Evolutionary conservation across 2,888 invertebrate species (phyloP).

Genomic region (Metacarcinus magister): DNA sequence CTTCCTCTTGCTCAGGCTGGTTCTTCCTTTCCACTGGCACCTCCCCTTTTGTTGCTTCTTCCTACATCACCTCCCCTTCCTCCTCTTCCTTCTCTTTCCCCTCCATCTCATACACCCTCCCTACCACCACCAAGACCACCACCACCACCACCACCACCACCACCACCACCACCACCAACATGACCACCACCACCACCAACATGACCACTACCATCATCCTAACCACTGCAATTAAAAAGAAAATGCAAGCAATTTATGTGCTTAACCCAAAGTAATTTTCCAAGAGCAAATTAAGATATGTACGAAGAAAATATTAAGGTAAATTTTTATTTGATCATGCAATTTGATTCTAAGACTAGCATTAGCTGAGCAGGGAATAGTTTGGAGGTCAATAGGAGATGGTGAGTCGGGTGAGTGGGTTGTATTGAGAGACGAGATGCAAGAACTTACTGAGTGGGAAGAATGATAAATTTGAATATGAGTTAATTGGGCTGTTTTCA

Average conservation of each 20-base stretch:
- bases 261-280: not conserved
- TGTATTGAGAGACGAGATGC: not conserved
- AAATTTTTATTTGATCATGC: constrained; percentile 15
- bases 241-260: constrained; percentile 14
- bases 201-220: not conserved
- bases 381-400: not conserved
- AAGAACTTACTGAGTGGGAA: not conserved
- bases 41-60: not conserved
- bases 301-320: not conserved
- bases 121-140: not conserved
- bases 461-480: not conserved
- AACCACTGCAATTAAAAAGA: not conserved
- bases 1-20: not conserved
- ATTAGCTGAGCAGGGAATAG: not conserved
- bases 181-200: not conserved
- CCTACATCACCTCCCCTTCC: not conserved
- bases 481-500: not conserved
- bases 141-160: not conserved
- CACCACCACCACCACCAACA: too few relatives aligned
- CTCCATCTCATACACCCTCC: not conserved
- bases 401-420: not conserved
- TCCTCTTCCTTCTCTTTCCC: not conserved
- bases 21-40: not conserved
- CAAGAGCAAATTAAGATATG: not conserved
- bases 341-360: constrained; percentile 21